Conservation (phyloP, 1,140 invertebrate species). For the Zaprionus ghesquierei region DNA sequence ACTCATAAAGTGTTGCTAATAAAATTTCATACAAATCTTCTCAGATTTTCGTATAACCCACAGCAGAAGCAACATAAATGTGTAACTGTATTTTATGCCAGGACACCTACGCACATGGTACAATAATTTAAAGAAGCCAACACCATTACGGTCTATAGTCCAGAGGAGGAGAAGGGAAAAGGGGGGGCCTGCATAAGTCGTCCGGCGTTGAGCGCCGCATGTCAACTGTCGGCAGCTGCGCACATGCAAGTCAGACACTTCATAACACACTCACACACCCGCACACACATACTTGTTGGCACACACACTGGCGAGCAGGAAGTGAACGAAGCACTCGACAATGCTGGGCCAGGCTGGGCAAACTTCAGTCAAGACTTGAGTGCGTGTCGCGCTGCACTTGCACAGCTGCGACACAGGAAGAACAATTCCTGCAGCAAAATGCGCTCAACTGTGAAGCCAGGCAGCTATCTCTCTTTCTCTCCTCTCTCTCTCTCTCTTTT, state of each 20-base stretch:
- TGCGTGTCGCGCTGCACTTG: conserved; percentile 40
- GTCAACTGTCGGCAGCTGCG: conserved; percentile 72
- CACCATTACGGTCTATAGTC: conserved; percentile 25
- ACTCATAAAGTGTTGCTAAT: no score
- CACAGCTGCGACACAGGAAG: conserved; percentile 12
- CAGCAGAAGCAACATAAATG: conserved; percentile 20
- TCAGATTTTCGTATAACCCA: not conserved
- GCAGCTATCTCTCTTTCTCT: not conserved
- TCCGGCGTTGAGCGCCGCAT: conserved; percentile 54
- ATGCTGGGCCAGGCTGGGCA: conserved; percentile 41
- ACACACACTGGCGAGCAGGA: conserved; percentile 47
- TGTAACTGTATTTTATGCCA: conserved; percentile 29
- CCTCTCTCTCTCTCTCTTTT: not conserved
- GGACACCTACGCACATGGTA: conserved; percentile 42
- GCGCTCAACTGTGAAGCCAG: conserved; percentile 26
- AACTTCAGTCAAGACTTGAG: conserved; percentile 56
- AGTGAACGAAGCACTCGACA: conserved; percentile 63
- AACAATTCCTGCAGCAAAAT: conserved; percentile 27
- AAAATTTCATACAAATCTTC: not conserved
- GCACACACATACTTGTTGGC: conserved; percentile 8
- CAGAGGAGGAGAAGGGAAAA: not conserved
- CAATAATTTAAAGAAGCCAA: conserved; percentile 41
- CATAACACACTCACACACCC: conserved; percentile 29
- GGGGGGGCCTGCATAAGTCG: conserved; percentile 39
- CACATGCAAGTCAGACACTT: conserved; percentile 76